Percentiles rank a stretch among this genome's conserved stretches.
Evolutionary conservation across 2,888 invertebrate species (phyloP).

Genomic region (Carabus problematicus): DNA sequence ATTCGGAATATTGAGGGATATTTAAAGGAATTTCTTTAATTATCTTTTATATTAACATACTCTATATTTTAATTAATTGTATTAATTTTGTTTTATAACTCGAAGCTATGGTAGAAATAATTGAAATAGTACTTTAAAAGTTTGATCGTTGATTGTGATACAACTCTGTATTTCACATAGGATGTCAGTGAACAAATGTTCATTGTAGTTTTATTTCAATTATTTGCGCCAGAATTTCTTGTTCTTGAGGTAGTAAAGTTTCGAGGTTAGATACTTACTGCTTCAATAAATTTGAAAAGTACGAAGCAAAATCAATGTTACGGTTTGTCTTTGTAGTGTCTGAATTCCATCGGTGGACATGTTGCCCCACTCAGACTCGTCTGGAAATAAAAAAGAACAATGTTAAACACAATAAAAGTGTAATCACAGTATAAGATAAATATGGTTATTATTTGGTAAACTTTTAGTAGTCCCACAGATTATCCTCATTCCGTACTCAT

Average conservation of each 20-base stretch:
- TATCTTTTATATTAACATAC: no score
- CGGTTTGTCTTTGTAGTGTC: conserved; percentile 23
- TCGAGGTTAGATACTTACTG: conserved; percentile 19
- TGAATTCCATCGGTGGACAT: conserved; percentile 27
- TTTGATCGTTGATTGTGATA: no score
- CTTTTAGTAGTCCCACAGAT: neutral
- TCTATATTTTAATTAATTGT: no score
- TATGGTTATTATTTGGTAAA: neutral
- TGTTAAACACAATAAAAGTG: no score
- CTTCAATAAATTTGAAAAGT: conserved; percentile 10
- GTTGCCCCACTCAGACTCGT: conserved; percentile 20
- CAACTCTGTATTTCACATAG: no score
- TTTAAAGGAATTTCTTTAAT: no score
- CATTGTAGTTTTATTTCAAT: conserved; percentile 4
- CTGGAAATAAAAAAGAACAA: conserved; percentile 18
- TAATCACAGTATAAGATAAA: neutral
- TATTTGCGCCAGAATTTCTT: neutral
- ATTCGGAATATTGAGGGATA: no score
- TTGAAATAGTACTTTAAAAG: no score
- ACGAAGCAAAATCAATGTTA: conserved; percentile 27
- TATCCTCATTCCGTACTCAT: no score
- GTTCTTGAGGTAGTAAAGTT: neutral
- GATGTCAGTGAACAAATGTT: neutral
- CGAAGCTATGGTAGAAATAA: no score
- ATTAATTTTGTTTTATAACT: no score